Base-by-base conservation (phyloP, 2,888 invertebrate genomes). In the Acleris literana region DNA sequence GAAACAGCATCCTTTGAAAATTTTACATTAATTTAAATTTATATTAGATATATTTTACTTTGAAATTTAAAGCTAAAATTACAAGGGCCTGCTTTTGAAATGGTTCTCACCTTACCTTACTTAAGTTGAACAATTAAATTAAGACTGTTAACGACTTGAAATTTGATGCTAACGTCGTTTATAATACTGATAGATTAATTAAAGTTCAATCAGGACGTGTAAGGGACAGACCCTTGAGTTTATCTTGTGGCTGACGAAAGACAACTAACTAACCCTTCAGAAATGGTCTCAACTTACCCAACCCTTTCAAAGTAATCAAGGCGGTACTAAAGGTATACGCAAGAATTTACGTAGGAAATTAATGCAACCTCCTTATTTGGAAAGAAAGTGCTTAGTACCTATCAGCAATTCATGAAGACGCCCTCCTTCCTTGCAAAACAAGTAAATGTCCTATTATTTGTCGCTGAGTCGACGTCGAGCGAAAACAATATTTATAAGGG, bases 351-450 rank as follows among this genome's bases (percentile, higher is more conserved):
- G 39, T 46, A 44, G 5, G 16, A 16, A 44, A 84, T 83, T 80
- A 83, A 86, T 85, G 81, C 83, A 82, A 83, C 80, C 76, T 75
- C 76, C 77, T 82, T 83, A 82, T 85, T 85, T 83, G 77, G 80
- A 82, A 83, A 80, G 79, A 76, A 78, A 80, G 76, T 74, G 76
- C 77, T 79, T 83, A 77, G 75, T 81, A 81, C 33, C 79, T 82
- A 86, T 88, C 86, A 87, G 85, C 87, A 86, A 86, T 87, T 88
- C 88, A 86, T 86, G 83, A 83, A 85, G 76, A 72, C 67, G 71
- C 76, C 70, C 76, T 80, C 75, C 76, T 72, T 74, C 74, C 72
- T 76, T 71, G 70, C 73, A 72, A 71, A 76, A 79, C 74, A 79
- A 79, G 72, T 75, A 75, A 75, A 78, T 79, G 77, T 77, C 71